phyloP scores from a whole-genome alignment of 2,888 invertebrate genomes.

The Campoplex capitator region DNA sequence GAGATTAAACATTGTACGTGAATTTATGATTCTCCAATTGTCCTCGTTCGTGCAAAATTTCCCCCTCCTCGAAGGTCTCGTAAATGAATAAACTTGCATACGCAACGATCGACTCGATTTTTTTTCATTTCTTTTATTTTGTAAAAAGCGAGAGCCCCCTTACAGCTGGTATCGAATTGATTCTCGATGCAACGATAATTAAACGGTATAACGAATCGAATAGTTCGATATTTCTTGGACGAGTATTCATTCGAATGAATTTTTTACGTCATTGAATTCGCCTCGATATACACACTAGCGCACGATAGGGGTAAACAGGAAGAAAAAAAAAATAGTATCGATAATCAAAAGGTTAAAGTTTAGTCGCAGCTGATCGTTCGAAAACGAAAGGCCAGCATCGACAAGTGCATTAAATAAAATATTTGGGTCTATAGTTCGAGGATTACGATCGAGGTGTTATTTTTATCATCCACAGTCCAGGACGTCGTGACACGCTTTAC shows the following conservation, averaged over 20 bases:
- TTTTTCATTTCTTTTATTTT: not conserved
- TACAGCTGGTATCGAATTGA: not conserved
- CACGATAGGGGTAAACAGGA: not conserved
- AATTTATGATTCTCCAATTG: constrained; percentile 56
- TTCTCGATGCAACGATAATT: not conserved
- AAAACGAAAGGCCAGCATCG: not conserved
- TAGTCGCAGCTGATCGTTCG: not conserved
- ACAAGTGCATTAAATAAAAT: not conserved
- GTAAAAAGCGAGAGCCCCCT: not conserved
- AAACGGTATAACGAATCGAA: not conserved
- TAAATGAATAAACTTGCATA: constrained; percentile 32
- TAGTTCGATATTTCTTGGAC: not conserved
- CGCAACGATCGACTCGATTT: not conserved
- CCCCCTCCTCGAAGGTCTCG: constrained; percentile 31
- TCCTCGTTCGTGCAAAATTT: constrained; percentile 44
- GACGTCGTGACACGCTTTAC: not conserved
- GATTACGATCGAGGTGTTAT: not conserved
- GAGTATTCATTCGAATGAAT: not conserved
- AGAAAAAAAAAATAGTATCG: not conserved
- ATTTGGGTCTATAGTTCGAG: constrained; percentile 1
- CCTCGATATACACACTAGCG: not conserved
- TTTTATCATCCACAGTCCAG: not conserved
- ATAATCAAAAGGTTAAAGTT: not conserved
- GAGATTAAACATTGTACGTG: constrained; percentile 13
- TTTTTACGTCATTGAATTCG: not conserved